Evolutionary conservation across 2,888 invertebrate genomes (phyloP), one percentile per base, ranked within the genome.

Genomic region (Ctena decussata): DNA sequence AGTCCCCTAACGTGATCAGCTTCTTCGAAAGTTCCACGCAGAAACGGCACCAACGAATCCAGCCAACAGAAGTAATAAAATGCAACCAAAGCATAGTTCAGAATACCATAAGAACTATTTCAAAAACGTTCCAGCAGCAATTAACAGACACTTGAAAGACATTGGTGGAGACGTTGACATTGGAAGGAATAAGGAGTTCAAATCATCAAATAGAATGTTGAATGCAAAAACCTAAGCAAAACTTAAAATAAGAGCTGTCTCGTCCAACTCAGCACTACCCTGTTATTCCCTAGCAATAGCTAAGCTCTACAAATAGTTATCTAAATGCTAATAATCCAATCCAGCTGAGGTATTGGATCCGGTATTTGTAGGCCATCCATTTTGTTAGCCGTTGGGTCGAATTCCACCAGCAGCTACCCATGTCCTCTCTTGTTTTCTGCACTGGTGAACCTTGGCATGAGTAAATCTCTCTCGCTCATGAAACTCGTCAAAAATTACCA

Each of bases 101-200:
- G 76, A 81, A 46, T 77, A 82, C 37, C 73, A 72, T 39, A 71
- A 30, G 30, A 76, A 77, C 39, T 65, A 76, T 0, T 37, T 81
- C 39, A 75, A 76, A 76, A 81, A 77, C 72, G 46, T 41, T 21
- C 24, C 71, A 24, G 77, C 82, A 2, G 82, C 57, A 11, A 12
- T 82, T 0, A 82, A 82, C 35, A 49, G 82, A 6, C 39, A 72
- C 35, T 71, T 77, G 0, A 30, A 49, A 32, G 74, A 81, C 35
- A 70, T 70, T 6, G 35, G 41, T 35, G 57, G n/a, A n/a, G n/a
- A n/a, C n/a, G n/a, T n/a, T n/a, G n/a, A n/a, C n/a, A n/a, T n/a
- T n/a, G n/a, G n/a, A 21, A n/a, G 27, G 37, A 73, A 73, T 60
- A 15, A 8, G 0, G 73, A 44, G 6, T 80, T 78, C 21, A 15